Evolutionary conservation across 2,797 vertebrate species (phyloP).

Genomic region (Scarus forsteni): DNA sequence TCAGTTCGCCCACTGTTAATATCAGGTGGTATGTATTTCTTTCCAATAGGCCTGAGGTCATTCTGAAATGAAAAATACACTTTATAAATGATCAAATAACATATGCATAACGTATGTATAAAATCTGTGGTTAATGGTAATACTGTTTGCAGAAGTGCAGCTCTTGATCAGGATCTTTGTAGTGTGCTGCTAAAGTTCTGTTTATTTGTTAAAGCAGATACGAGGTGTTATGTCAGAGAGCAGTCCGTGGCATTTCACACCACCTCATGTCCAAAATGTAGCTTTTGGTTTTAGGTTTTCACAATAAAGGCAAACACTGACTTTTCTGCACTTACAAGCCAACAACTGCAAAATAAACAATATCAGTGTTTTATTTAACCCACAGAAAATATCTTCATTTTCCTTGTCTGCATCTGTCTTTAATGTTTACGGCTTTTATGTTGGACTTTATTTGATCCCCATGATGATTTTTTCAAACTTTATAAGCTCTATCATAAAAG

Average conservation of each 20-base stretch:
- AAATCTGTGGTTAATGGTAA: background rate
- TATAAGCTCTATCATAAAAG: background rate
- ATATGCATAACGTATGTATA: background rate
- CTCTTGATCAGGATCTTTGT: too few relatives aligned
- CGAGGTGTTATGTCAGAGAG: background rate
- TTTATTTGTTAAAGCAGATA: too few relatives aligned
- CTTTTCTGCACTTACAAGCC: background rate
- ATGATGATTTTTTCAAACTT: background rate
- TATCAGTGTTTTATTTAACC: too few relatives aligned
- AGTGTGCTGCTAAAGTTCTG: too few relatives aligned
- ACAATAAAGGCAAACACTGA: constrained; percentile 11
- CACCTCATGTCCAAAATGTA: constrained; percentile 3
- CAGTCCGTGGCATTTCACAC: constrained; percentile 11
- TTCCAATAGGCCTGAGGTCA: constrained; percentile 95
- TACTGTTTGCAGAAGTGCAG: background rate
- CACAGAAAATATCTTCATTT: too few relatives aligned
- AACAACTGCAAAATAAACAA: too few relatives aligned
- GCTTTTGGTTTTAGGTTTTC: constrained; percentile 18
- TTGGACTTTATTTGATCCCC: too few relatives aligned
- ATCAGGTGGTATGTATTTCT: constrained; percentile 91
- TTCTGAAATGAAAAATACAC: constrained; percentile 84
- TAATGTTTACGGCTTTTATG: too few relatives aligned
- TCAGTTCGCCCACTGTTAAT: constrained; percentile 96
- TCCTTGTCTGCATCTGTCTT: too few relatives aligned
- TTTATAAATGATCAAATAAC: background rate